Evolutionary conservation across 2,113 vertebrate genomes (phyloP).

Genomic region (Megaleporinus macrocephalus): DNA sequence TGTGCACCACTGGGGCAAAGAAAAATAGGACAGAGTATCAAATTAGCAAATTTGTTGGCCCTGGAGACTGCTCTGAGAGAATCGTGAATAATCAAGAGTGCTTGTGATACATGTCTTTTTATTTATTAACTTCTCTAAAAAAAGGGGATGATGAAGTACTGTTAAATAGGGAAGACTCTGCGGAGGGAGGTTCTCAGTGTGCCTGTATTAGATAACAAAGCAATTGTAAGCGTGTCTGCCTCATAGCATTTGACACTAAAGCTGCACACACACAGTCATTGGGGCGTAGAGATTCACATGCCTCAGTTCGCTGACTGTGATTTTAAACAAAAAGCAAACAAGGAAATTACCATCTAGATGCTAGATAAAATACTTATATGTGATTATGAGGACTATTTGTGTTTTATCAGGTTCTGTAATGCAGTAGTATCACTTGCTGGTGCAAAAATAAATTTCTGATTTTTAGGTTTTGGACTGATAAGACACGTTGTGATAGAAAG

Average conservation of each 20-base stretch:
- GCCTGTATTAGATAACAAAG: constrained; percentile 35
- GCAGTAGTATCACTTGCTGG: too few species aligned
- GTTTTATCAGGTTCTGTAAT: not conserved
- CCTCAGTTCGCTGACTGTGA: not conserved
- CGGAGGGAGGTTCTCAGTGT: not conserved
- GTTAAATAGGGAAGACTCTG: not conserved
- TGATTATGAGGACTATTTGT: not conserved
- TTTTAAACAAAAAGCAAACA: not conserved
- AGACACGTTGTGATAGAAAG: too few species aligned
- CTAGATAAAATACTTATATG: not conserved
- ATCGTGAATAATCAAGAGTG: too few species aligned
- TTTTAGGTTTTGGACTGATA: too few species aligned
- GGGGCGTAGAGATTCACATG: not conserved
- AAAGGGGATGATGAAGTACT: not conserved
- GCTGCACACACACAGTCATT: constrained; percentile 34
- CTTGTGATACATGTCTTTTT: too few species aligned
- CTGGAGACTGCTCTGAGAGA: too few species aligned
- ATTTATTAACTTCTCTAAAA: not conserved
- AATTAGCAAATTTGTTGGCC: too few species aligned
- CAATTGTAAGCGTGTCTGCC: constrained; percentile 6
- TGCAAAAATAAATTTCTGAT: too few species aligned
- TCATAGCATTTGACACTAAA: not conserved
- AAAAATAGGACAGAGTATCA: not conserved
- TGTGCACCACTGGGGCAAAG: not conserved
- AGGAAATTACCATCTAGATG: not conserved